Base-by-base conservation (phyloP, 2,797 vertebrate species). In the Sternarchorhynchus goeldii region DNA sequence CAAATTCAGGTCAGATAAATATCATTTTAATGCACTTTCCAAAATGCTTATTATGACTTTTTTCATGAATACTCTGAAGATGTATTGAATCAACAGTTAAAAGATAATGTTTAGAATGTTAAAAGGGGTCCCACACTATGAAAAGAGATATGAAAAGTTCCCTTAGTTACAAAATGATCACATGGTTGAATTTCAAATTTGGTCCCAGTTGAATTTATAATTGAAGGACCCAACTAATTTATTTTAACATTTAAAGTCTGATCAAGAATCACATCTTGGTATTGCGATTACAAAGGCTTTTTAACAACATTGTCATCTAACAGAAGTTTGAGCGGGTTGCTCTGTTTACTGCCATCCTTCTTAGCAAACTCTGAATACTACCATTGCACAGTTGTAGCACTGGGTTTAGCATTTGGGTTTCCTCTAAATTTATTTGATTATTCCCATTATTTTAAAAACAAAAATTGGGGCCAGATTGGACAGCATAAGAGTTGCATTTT, bases 371-470 rank as follows among this genome's bases (percentile, higher is more conserved):
- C 5, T 5, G 31, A 55, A 31, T 55, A 3, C 17, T 56, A 21
- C 17, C 50, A 55, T 6, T 39, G 34, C 6, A 65, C 20, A 12
- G 20, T 10, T 59, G 12, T 50, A 12, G 8, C 45, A 12, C 12
- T 50, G 45, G 45, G 45, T 50, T 50, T 50, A 50, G 45, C 45
- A 29, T 32, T 72, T 72, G 68, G 68, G 50, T 56, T 72, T 64
- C 55, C 20, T 25, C 6, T 63, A 36, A 12, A 50, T 21, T 21
- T 20, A 21, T 69, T 77, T 50, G 45, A 5, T 14, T 18, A 62
- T 56, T 12, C 12, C 25, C 25, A 25, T 25, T 25, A 25, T 25
- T 25, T 25, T 25, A 25, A 25, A 25, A 25, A 34, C 41, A 70
- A 55, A 56, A 59, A 55, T 34, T 50, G 63, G 14, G 41, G n/a